Conservation (phyloP, 2,113 vertebrate species). For the Aptenodytes patagonicus region DNA sequence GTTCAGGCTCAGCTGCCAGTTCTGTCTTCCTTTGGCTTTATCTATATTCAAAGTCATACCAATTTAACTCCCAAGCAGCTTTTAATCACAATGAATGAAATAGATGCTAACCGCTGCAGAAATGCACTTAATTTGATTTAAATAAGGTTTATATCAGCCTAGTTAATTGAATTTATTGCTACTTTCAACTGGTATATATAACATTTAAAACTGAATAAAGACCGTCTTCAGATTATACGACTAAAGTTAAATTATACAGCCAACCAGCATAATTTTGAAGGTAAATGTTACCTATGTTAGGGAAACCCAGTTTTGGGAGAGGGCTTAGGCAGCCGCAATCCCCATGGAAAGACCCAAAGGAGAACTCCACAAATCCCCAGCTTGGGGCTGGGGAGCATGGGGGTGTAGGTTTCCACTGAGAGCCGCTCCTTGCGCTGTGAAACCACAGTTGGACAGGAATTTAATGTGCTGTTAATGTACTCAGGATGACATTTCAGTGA, state of each 20-base stretch:
- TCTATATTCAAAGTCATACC: conserved; percentile 55
- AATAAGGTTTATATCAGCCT: conserved; percentile 41
- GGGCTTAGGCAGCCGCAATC: neutral
- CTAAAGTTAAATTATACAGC: neutral
- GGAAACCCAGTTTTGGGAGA: neutral
- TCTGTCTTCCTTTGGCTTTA: conserved; percentile 20
- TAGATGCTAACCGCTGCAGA: conserved; percentile 50
- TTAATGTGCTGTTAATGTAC: neutral
- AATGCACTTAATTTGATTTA: conserved; percentile 60
- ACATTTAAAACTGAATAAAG: neutral
- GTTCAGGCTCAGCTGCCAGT: conserved; percentile 38
- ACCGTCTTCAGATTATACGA: neutral
- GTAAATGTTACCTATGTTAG: neutral
- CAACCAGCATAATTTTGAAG: neutral
- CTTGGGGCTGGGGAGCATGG: neutral
- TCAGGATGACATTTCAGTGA: neutral
- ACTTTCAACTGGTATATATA: neutral
- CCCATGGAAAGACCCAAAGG: neutral
- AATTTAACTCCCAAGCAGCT: conserved; percentile 44
- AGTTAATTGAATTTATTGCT: conserved; percentile 45
- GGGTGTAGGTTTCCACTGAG: neutral
- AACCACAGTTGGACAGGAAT: neutral
- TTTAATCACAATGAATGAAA: conserved; percentile 59
- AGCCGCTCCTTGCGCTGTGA: neutral
- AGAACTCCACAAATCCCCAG: neutral